phyloP scores from a whole-genome alignment of 2,797 vertebrate species.

The Balearica regulorum region DNA sequence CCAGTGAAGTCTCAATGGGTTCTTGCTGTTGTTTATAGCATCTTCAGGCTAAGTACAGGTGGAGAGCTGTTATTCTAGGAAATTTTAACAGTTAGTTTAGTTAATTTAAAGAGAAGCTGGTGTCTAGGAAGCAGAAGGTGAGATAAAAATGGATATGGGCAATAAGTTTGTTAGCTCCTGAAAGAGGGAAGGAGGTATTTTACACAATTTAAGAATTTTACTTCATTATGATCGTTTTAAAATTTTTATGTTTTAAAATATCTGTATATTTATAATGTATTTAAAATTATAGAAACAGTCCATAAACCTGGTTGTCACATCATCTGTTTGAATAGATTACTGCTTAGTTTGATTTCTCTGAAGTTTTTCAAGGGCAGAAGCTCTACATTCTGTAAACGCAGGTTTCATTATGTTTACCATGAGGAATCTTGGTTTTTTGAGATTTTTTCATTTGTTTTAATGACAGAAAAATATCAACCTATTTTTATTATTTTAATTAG shows the following conservation, averaged over 20 bases:
- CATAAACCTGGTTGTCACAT: not conserved
- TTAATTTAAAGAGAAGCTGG: too few relatives aligned
- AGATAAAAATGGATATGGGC: not conserved
- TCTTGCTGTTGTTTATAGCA: not conserved
- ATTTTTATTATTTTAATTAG: not conserved
- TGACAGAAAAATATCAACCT: not conserved
- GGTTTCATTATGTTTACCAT: not conserved
- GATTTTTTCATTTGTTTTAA: not conserved
- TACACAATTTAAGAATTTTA: not conserved
- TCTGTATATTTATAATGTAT: not conserved
- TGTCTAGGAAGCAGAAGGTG: not conserved
- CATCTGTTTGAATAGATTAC: not conserved
- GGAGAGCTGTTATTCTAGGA: not conserved
- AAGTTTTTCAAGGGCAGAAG: not conserved
- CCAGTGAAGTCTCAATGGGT: not conserved
- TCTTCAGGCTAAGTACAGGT: not conserved
- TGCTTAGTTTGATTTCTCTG: not conserved
- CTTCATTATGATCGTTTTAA: not conserved
- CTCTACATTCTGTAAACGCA: not conserved
- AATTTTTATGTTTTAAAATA: not conserved
- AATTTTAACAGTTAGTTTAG: not conserved
- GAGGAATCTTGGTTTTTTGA: not conserved
- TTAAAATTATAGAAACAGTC: not conserved
- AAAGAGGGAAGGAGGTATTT: not conserved
- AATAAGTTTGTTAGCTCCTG: not conserved